Evolutionary conservation across 2,113 vertebrate species (phyloP), one percentile per base, ranked within the genome.

Genomic region (Prionailurus viverrinus): DNA sequence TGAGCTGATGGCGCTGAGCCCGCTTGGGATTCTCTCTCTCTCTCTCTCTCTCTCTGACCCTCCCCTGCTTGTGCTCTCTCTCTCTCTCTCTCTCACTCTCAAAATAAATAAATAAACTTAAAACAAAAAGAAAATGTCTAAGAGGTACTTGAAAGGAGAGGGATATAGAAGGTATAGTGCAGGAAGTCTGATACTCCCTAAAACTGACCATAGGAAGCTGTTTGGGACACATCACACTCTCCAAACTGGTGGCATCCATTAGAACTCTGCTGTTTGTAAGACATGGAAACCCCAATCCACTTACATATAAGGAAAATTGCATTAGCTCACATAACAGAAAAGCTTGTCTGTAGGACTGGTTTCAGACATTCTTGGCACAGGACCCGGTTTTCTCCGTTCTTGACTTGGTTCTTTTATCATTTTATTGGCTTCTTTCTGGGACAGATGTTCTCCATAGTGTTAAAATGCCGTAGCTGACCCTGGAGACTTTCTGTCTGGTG

Each of bases 291-390:
- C 1, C 21, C 33, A 83, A 73, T 10, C 27, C n/a, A 2, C 33
- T 6, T 33, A 53, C 23, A 3, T 25, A 13, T 2, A 58, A 53
- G 36, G 55, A 68, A 55, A 36, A 68, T 11, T n/a, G 8, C 39
- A 29, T 48, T 13, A 10, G 25, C 13, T 71, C 31, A n/a, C 7
- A 10, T 29, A 25, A 39, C 6, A 19, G 29, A 29, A 83, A 21
- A 51, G 12, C 48, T 16, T 55, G 13, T 41, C 0, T 16, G 7
- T 4, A 25, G 23, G 3, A 4, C 48, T 33, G 14, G 23, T 14
- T 61, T 41, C 3, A 5, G 27, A 7, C 36, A 3, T 3, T 0
- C n/a, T 58, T 51, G 15, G 33, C 51, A 15, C 0, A 4, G 13
- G 31, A 10, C 51, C 9, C 3, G 0, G 2, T 66, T 19, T 33